Conservation (phyloP, 2,797 vertebrate genomes). For the Halcyon leucocephala region DNA sequence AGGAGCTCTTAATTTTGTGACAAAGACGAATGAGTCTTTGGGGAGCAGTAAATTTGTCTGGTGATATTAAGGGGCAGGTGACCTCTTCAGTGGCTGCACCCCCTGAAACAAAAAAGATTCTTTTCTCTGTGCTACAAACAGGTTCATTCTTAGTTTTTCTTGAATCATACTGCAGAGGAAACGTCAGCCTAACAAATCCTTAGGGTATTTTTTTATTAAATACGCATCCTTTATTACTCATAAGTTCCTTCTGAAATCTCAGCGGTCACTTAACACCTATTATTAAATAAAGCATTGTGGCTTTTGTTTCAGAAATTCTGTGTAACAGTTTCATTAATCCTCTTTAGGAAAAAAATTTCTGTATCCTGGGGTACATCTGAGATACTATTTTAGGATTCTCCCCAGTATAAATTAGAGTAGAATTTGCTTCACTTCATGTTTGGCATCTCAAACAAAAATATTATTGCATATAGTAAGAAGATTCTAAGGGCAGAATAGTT, state of each 20-base stretch:
- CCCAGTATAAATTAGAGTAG: not conserved
- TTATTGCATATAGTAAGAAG: not conserved
- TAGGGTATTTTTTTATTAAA: conserved; percentile 84
- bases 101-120: conserved; percentile 75
- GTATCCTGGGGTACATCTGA: not conserved
- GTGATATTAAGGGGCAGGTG: conserved; percentile 74
- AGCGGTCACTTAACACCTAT: conserved; percentile 82
- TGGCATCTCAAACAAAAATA: not conserved
- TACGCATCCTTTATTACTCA: conserved; percentile 83
- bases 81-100: conserved; percentile 68
- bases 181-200: conserved; percentile 82
- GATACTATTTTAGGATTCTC: not conserved
- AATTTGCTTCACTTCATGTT: conserved; percentile 6
- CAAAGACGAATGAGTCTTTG: conserved; percentile 72
- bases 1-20: conserved; percentile 79
- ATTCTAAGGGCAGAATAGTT: not conserved
- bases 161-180: conserved; percentile 88
- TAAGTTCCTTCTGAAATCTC: conserved; percentile 80
- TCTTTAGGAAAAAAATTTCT: not conserved
- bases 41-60: conserved; percentile 77
- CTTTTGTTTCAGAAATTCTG: conserved; percentile 36
- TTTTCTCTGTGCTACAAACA: conserved; percentile 64
- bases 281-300: conserved; percentile 75
- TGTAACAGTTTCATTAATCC: not conserved
- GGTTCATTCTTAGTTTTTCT: conserved; percentile 78